Conservation (phyloP, 2,888 invertebrate species). For the Empis livida region DNA sequence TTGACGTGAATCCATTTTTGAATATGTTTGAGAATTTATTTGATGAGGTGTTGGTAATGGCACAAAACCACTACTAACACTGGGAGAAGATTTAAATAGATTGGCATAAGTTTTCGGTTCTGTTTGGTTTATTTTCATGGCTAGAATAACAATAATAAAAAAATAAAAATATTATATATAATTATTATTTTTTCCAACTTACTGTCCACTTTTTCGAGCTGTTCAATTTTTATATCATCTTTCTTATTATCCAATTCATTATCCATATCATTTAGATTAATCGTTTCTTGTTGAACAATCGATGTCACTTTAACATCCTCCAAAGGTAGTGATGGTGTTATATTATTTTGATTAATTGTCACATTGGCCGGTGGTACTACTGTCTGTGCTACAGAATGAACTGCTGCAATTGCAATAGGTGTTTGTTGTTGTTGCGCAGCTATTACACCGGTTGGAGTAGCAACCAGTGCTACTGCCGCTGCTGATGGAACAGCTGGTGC, state of each 20-base stretch:
- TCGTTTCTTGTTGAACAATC: no score
- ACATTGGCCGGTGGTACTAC: slow-evolving; percentile 13
- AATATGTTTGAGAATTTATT: background rate
- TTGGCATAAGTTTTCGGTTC: slow-evolving; percentile 84
- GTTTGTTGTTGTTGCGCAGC: slow-evolving; percentile 6
- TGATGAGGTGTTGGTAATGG: slow-evolving; percentile 11
- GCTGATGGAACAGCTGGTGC: slow-evolving; percentile 15
- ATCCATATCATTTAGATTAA: background rate
- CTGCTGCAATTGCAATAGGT: slow-evolving; percentile 9
- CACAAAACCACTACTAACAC: slow-evolving; percentile 29
- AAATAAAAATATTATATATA: background rate
- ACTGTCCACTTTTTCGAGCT: slow-evolving; percentile 32
- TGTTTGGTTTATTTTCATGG: slow-evolving; percentile 35
- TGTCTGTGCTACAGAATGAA: slow-evolving; percentile 7
- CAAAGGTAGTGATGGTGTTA: background rate
- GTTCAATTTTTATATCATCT: slow-evolving; percentile 27
- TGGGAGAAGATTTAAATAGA: slow-evolving; percentile 50
- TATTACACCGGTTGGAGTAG: slow-evolving; percentile 7
- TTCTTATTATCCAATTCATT: slow-evolving; percentile 2
- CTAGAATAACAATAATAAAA: slow-evolving; percentile 8
- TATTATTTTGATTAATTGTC: background rate
- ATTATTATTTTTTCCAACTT: background rate
- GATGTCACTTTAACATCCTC: no score
- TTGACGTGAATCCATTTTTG: slow-evolving; percentile 12
- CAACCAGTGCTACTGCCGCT: slow-evolving; percentile 8